These are phyloP conservation scores for Cryptoleucopteryx plumbea DNA, from an alignment of 2,113 vertebrate species.

Conservation along the genomic window DNA sequence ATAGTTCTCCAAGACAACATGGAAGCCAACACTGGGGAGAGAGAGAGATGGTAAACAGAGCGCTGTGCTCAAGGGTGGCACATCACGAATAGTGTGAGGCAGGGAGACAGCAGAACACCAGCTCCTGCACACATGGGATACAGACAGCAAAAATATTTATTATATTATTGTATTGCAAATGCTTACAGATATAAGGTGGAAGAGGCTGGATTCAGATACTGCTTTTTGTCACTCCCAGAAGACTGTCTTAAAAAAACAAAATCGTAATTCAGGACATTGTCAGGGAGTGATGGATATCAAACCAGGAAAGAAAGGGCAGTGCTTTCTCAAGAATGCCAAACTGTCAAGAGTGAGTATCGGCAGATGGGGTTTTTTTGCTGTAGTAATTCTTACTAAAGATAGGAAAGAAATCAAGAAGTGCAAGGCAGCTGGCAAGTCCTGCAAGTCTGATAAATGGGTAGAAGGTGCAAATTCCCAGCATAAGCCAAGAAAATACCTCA, in stretches of 20 bases:
- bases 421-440: neutral
- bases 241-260: neutral
- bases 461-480: neutral
- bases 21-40: neutral
- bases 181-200: neutral
- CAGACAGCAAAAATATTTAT: neutral
- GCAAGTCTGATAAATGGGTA: neutral
- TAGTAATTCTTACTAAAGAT: neutral
- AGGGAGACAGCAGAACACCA: neutral
- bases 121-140: neutral
- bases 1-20: rapidly evolving
- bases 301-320: neutral
- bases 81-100: rapidly evolving
- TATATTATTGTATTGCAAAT: neutral
- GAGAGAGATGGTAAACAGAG: neutral
- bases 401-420: neutral
- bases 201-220: neutral
- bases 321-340: neutral
- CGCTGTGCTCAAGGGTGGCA: neutral
- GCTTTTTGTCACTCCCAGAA: neutral
- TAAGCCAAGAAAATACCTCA: neutral
- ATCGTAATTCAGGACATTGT: neutral
- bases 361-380: neutral
- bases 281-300: neutral
- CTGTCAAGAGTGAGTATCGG: neutral